These are phyloP conservation scores for Galago senegalensis DNA, from an alignment of 2,797 vertebrate species.

Conservation along the genomic window DNA sequence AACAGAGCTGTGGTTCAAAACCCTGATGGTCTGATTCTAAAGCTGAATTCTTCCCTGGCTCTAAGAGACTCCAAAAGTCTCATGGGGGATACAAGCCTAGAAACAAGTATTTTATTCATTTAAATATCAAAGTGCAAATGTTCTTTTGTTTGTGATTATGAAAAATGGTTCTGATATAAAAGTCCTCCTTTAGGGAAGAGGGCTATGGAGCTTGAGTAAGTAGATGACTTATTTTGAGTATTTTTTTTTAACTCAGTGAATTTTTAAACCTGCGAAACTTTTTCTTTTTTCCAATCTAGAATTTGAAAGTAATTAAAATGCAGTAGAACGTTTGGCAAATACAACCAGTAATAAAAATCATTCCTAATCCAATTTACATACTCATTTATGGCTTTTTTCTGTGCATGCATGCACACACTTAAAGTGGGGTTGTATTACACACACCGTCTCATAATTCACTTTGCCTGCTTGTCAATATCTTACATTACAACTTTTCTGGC, in stretches of 20 bases:
- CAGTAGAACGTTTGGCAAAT: slow-evolving; percentile 10
- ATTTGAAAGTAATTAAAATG: slow-evolving; percentile 38
- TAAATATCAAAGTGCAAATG: slow-evolving; percentile 9
- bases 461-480: neutral
- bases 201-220: neutral
- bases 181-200: neutral
- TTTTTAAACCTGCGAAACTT: neutral
- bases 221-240: neutral
- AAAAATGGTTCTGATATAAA: slow-evolving; percentile 1
- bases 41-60: neutral
- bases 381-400: neutral
- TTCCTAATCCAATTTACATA: neutral
- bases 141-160: slow-evolving; percentile 20
- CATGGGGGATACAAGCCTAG: neutral
- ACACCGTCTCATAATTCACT: neutral
- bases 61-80: neutral
- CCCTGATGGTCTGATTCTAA: neutral
- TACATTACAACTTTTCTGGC: neutral
- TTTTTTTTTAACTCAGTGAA: neutral
- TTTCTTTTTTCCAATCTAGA: neutral
- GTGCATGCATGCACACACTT: neutral
- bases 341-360: neutral
- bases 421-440: neutral
- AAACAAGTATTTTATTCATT: slow-evolving; percentile 22
- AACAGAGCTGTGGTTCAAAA: neutral